Evolutionary conservation across 2,113 vertebrate species (phyloP), one percentile per base, ranked within the genome.

Genomic region (Sprattus sprattus): DNA sequence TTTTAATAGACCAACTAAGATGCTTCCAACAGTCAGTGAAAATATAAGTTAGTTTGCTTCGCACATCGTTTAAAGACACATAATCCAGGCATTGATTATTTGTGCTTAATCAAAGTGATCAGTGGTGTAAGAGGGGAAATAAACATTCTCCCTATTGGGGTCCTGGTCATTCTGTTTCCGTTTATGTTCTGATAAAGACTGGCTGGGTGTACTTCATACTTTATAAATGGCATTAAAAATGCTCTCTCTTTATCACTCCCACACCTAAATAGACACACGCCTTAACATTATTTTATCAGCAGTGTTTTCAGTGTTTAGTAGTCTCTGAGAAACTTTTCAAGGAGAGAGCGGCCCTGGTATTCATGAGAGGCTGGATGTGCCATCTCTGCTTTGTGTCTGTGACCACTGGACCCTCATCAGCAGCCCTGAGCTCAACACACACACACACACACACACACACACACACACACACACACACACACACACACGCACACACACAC

Each of bases 311-410:
- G 67, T 28, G 25, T 75, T 28, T 8, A 39, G 8, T 10, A 85
- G 67, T 57, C 28, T 86, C 85, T 83, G 25, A 83, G 39, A 87
- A 84, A 83, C 85, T 78, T 87, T 46, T 64, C 32, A 39, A 87
- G 39, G 39, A 83, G 88, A 71, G 44, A 49, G 22, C 10, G 10
- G 15, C 9, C 81, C 47, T 20, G 0, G 81, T 84, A 86, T 86
- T 87, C 83, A 84, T 46, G 64, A 89, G 80, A 15, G 18, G 52
- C 32, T 25, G 5, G 25, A 25, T 13, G 64, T 28, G n/a, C 28
- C 13, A 25, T 60, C 60, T 10, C 10, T 28, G 10, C 11, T 44
- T 2, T 78, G 71, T 71, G 64, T 11, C 9, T 28, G 9, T 75
- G 25, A 10, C 67, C 28, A 75, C 71, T 32, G 28, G 49, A 4